Percentiles rank a stretch among this genome's conserved stretches.
These are phyloP conservation scores for Baryphthengus martii DNA, from an alignment of 2,113 vertebrate species.

Conservation along the genomic window DNA sequence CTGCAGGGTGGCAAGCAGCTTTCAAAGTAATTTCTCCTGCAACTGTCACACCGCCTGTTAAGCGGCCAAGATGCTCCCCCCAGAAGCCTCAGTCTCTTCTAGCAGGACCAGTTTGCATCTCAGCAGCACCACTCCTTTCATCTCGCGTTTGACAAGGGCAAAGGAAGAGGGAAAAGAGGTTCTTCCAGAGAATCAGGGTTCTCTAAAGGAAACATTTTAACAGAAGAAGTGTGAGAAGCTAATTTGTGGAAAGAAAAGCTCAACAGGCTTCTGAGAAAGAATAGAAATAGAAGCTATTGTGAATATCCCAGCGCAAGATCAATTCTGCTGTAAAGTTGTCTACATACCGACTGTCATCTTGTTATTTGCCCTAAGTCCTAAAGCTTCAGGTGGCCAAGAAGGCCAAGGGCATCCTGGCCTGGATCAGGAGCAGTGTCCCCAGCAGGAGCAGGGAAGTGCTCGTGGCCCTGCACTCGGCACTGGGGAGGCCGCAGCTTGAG, in stretches of 20 bases:
- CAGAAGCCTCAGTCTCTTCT: neutral
- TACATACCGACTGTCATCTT: neutral
- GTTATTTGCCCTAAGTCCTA: neutral
- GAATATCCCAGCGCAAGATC: neutral
- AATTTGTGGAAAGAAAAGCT: neutral
- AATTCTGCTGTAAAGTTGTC: neutral
- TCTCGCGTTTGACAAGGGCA: neutral
- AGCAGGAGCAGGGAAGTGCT: no score
- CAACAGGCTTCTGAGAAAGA: neutral
- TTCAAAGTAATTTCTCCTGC: conserved; percentile 8
- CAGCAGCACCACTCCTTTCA: neutral
- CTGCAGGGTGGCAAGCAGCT: neutral
- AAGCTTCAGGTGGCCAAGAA: no score
- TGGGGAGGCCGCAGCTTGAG: no score
- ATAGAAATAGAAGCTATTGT: neutral
- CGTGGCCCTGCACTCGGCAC: no score
- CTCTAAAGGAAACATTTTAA: neutral
- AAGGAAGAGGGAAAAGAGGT: neutral
- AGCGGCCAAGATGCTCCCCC: neutral
- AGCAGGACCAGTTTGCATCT: neutral
- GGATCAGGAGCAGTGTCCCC: no score
- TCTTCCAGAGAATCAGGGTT: neutral
- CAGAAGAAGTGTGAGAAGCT: neutral
- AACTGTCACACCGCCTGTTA: conserved; percentile 39
- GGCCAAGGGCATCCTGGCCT: no score